These are phyloP conservation scores for Eueremaeus valkanovi DNA, from an alignment of 2,888 invertebrate genomes.

Conservation along the genomic window DNA sequence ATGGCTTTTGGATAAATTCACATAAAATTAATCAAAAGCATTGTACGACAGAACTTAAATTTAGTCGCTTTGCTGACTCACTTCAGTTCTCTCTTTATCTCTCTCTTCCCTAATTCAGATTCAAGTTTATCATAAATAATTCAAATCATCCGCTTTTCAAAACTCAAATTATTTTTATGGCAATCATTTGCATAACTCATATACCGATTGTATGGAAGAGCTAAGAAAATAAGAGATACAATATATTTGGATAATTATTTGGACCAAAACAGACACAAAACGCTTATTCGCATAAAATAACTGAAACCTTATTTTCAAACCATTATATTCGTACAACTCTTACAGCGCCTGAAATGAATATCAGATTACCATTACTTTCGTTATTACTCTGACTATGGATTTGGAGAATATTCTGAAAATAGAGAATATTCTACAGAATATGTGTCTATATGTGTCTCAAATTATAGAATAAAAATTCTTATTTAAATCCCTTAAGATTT, in stretches of 20 bases:
- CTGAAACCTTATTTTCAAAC: too few relatives aligned
- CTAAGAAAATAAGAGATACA: too few relatives aligned
- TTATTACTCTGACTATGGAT: neutral
- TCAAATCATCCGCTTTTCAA: constrained; percentile 5
- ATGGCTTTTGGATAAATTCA: too few relatives aligned
- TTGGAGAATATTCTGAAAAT: too few relatives aligned
- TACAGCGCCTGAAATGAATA: constrained; percentile 13
- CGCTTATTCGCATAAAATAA: too few relatives aligned
- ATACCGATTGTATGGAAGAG: neutral
- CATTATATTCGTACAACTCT: too few relatives aligned
- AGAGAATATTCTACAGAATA: too few relatives aligned
- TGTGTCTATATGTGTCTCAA: too few relatives aligned
- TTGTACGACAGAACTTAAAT: constrained; percentile 6
- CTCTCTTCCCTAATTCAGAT: neutral
- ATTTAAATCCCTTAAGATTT: too few relatives aligned
- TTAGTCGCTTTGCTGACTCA: constrained; percentile 13
- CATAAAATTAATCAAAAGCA: constrained; percentile 17
- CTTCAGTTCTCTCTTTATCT: neutral
- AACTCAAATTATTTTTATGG: neutral
- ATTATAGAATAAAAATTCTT: too few relatives aligned
- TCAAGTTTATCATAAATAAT: constrained; percentile 5
- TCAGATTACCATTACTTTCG: neutral
- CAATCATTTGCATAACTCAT: constrained; percentile 20
- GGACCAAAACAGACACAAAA: too few relatives aligned
- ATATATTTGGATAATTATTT: neutral